Conservation (phyloP, 2,888 invertebrate genomes). For the Syrphus vitripennis region DNA sequence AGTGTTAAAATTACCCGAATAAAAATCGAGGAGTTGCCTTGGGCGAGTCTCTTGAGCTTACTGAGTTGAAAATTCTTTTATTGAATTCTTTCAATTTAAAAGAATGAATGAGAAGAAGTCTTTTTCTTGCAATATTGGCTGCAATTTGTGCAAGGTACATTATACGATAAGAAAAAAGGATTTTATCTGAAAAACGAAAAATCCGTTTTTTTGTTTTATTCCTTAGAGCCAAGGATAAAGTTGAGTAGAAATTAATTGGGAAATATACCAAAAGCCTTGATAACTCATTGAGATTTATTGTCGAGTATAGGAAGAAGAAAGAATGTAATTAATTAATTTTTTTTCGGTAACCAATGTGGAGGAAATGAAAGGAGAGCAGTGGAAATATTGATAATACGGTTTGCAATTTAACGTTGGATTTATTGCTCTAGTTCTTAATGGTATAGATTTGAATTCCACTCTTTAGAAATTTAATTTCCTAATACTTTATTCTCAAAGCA, state of each 20-base stretch:
- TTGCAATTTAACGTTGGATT: no score
- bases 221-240: not conserved
- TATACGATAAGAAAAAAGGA: conserved; percentile 25
- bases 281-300: conserved; percentile 51
- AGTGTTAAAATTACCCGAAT: conserved; percentile 54
- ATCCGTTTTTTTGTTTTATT: not conserved
- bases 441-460: no score
- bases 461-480: no score
- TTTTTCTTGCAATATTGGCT: conserved; percentile 16
- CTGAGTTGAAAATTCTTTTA: conserved; percentile 44
- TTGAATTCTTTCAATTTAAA: conserved; percentile 52
- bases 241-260: conserved; percentile 44
- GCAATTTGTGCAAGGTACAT: conserved; percentile 49
- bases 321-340: conserved; percentile 48
- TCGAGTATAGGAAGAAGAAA: not conserved
- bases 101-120: conserved; percentile 7
- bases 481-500: no score
- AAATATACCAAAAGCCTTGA: conserved; percentile 44
- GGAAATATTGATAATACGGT: no score
- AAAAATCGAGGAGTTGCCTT: conserved; percentile 45
- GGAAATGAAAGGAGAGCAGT: not conserved
- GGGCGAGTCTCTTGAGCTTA: not conserved
- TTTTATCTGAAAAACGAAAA: not conserved
- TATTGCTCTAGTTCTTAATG: no score
- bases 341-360: not conserved